phyloP scores from a whole-genome alignment of 2,797 vertebrate species.

The Simalia tracyae region DNA sequence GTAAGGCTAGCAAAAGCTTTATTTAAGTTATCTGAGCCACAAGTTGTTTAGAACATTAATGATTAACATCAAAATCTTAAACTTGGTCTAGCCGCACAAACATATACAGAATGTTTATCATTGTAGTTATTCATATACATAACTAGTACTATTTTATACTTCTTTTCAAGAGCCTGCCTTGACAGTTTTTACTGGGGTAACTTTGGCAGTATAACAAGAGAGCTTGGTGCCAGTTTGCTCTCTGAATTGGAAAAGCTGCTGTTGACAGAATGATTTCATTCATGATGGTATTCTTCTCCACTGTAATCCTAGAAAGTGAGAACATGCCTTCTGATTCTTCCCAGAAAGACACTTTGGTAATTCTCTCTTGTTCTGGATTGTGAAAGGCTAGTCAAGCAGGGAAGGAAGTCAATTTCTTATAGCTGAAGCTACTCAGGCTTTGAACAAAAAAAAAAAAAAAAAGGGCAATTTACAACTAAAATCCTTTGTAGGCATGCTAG shows the following conservation, averaged over 20 bases:
- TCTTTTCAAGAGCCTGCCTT: background rate
- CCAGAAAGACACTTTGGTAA: background rate
- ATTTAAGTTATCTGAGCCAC: background rate
- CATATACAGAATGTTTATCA: background rate
- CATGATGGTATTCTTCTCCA: background rate
- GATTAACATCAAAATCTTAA: background rate
- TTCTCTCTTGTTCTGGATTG: background rate
- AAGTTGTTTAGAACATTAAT: background rate
- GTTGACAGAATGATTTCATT: conserved; percentile 16
- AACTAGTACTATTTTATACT: background rate
- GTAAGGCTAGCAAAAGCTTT: background rate
- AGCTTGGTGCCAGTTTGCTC: background rate
- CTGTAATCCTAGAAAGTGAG: background rate
- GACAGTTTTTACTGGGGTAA: background rate
- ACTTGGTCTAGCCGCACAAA: background rate
- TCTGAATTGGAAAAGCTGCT: background rate
- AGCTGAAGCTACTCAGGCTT: conserved; percentile 31
- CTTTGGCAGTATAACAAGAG: background rate
- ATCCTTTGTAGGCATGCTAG: background rate
- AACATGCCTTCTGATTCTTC: background rate
- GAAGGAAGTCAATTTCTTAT: conserved; percentile 12
- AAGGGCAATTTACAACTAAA: conserved; percentile 35
- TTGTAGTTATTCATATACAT: background rate
- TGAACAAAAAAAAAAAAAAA: conserved; percentile 12
- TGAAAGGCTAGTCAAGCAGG: background rate